phyloP scores from a whole-genome alignment of 2,113 vertebrate genomes.

The Cynocephalus volans region DNA sequence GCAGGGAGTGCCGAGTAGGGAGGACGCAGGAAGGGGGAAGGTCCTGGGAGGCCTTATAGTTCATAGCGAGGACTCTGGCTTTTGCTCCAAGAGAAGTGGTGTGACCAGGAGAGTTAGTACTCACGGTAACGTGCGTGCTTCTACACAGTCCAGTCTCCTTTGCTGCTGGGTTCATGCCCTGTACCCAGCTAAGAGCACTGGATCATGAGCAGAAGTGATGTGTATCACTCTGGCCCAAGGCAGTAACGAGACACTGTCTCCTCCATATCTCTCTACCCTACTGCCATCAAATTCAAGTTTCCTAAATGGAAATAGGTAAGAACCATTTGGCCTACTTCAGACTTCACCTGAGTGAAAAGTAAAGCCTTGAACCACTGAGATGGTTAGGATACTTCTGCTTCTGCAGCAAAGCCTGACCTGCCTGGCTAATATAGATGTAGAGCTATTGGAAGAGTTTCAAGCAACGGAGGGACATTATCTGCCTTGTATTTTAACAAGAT shows the following conservation, averaged over 20 bases:
- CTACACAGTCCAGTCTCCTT: too few species aligned
- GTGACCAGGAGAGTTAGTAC: neutral
- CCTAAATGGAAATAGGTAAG: neutral
- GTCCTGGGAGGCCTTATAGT: neutral
- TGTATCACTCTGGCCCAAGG: neutral
- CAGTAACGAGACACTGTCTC: neutral
- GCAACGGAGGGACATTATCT: neutral
- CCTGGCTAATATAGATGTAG: neutral
- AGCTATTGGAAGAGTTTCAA: neutral
- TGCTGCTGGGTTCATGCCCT: neutral
- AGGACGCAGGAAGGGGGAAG: accelerated
- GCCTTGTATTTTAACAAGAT: neutral
- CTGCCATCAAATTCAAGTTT: neutral
- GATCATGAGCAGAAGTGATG: neutral
- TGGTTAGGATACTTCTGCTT: neutral
- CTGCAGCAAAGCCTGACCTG: neutral
- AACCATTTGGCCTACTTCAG: neutral
- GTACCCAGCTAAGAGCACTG: neutral
- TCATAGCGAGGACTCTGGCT: neutral
- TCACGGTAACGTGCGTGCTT: neutral
- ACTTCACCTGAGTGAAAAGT: neutral
- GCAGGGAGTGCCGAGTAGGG: neutral
- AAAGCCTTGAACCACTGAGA: neutral
- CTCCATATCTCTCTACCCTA: neutral
- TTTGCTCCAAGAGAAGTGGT: neutral